These are phyloP conservation scores for Oscheius myriophilus DNA, from an alignment of 2,888 invertebrate species.

Conservation along the genomic window DNA sequence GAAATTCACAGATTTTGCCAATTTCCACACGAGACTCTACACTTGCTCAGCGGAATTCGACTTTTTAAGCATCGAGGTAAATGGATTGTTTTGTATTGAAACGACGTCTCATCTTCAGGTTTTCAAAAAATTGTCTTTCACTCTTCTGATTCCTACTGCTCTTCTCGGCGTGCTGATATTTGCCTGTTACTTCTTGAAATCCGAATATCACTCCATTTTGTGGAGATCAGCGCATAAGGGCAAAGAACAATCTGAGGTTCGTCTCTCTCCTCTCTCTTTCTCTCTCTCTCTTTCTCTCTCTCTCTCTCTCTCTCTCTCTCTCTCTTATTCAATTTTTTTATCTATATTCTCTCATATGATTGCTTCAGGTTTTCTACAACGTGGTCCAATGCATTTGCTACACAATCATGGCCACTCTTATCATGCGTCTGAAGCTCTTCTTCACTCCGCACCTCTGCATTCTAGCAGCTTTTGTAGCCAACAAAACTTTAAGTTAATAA, in stretches of 20 bases:
- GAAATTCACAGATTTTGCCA: slow-evolving; percentile 79
- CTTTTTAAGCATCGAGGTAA: slow-evolving; percentile 72
- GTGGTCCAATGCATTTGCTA: slow-evolving; percentile 80
- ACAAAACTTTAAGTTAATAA: slow-evolving; percentile 30
- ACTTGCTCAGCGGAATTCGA: slow-evolving; percentile 83
- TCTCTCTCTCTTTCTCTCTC: too few species aligned
- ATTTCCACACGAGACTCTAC: slow-evolving; percentile 83
- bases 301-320: too few species aligned
- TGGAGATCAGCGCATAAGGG: slow-evolving; percentile 20
- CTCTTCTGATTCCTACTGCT: slow-evolving; percentile 74
- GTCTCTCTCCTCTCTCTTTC: neutral
- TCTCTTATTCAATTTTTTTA: too few species aligned
- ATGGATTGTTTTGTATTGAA: neutral
- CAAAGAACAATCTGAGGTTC: slow-evolving; percentile 26
- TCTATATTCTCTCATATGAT: neutral
- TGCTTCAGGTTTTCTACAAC: slow-evolving; percentile 76
- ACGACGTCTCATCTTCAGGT: slow-evolving; percentile 69
- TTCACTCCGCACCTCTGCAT: slow-evolving; percentile 84
- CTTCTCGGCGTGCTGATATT: slow-evolving; percentile 16
- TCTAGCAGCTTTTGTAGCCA: slow-evolving; percentile 78
- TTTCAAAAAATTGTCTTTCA: slow-evolving; percentile 74
- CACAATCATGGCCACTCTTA: slow-evolving; percentile 80
- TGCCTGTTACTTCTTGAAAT: slow-evolving; percentile 15
- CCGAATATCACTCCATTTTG: slow-evolving; percentile 8
- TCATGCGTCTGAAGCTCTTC: slow-evolving; percentile 83